Evolutionary conservation across 92 coral and sea anemone genomes (phyloP), one percentile per base, ranked within the genome.

Genomic region (Porites rus): DNA sequence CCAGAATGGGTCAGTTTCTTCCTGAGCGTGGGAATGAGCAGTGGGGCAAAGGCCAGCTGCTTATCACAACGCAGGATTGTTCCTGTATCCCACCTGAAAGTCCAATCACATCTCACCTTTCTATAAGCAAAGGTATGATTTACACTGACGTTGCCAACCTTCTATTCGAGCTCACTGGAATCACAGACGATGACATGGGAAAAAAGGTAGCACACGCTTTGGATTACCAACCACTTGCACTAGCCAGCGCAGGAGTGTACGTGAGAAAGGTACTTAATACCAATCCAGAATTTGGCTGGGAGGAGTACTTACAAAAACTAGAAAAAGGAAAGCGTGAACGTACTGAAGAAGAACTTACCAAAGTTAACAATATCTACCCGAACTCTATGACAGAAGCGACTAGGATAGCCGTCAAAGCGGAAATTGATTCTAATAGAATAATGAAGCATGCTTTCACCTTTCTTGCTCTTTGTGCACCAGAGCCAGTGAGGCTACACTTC

Each of bases 361-460:
- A 82, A 51, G 79, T 78, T 17, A 86, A 71, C 71, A 58, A 24
- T 14, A 59, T 8, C 24, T 87, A 84, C 56, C 73, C 65, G 9
- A 13, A 43, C 16, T 21, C 88, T 1, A 87, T 83, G 92, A 82
- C 93, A 17, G 75, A 75, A 18, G 92, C 94, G 52, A 83, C 82
- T 3, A 60, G 46, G 58, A 28, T 91, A 12, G 94, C 94, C 54
- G 84, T 91, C 24, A 81, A 87, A 46, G 73, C 70, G 18, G 84
- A 9, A 3, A 52, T 58, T 8, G 22, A 70, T 1, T 61, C 10
- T 12, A 68, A 88, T 77, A 53, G 25, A 24, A 83, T 87, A 2
- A 58, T 91, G 86, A 54, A 56, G 22, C 73, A 60, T 24, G 75
- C 84, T 0, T 87, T 91, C 61, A 72, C 80, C n/a, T 87, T 90